A percentile compares a stretch with the other conserved stretches of the same genome.
Conservation (phyloP, 2,888 invertebrate genomes). For the Alloplasta piceator region DNA sequence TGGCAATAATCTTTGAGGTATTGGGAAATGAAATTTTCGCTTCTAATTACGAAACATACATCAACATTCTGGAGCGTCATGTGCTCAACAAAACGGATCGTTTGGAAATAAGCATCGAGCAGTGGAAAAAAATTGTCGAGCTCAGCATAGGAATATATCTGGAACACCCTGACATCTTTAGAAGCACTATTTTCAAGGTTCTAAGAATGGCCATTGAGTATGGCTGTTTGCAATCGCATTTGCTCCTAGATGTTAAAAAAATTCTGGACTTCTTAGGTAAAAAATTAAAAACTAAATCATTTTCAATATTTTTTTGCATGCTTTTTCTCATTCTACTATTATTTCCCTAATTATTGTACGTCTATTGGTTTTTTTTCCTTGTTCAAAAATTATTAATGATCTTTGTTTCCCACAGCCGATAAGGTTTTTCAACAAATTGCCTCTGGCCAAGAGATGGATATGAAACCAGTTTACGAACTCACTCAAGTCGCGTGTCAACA, state of each 20-base stretch:
- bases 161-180: constrained; percentile 81
- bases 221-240: constrained; percentile 79
- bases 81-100: constrained; percentile 85
- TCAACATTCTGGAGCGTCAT: constrained; percentile 85
- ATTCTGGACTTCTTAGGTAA: constrained; percentile 75
- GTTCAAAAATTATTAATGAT: constrained; percentile 57
- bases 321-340: constrained; percentile 3
- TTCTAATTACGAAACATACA: constrained; percentile 84
- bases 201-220: constrained; percentile 83
- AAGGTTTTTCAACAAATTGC: constrained; percentile 66
- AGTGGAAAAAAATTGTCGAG: constrained; percentile 85
- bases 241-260: constrained; percentile 73
- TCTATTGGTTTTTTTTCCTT: constrained; percentile 19
- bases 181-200: constrained; percentile 82
- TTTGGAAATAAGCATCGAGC: constrained; percentile 83
- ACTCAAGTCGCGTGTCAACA: constrained; percentile 77
- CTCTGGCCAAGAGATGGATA: constrained; percentile 61
- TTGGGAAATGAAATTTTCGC: constrained; percentile 76
- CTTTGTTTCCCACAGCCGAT: constrained; percentile 17
- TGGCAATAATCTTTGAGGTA: constrained; percentile 73
- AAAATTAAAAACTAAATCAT: constrained; percentile 41
- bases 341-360: constrained; percentile 55
- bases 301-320: constrained; percentile 27
- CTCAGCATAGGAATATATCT: constrained; percentile 72
- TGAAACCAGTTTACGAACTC: constrained; percentile 72